Evolutionary conservation across 92 coral and sea anemone genomes (phyloP).

Genomic region (Virgularia gustaviana): DNA sequence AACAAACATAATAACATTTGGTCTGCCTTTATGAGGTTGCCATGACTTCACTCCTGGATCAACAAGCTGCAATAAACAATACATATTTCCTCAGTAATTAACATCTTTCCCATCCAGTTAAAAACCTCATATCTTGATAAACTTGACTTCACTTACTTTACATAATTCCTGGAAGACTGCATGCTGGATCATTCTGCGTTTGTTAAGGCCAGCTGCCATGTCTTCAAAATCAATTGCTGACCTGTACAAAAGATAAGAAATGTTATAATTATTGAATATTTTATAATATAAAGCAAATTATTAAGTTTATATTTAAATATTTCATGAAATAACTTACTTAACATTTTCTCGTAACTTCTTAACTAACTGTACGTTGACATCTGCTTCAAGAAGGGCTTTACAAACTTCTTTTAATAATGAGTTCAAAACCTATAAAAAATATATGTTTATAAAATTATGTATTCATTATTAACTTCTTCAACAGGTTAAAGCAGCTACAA

Average conservation of each 20-base stretch:
- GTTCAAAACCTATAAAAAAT: slow-evolving; percentile 72
- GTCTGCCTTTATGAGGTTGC: slow-evolving; percentile 90
- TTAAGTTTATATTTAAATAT: too few relatives aligned
- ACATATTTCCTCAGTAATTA: too few relatives aligned
- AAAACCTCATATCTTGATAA: too few relatives aligned
- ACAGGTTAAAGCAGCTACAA: too few relatives aligned
- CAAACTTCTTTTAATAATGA: slow-evolving; percentile 97
- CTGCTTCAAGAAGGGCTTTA: slow-evolving; percentile 89
- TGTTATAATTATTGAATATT: too few relatives aligned
- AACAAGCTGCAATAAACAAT: slow-evolving; percentile 95
- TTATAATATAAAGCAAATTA: too few relatives aligned
- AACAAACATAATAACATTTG: slow-evolving; percentile 98
- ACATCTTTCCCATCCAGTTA: too few relatives aligned
- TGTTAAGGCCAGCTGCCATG: slow-evolving; percentile 97
- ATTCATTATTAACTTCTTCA: neutral
- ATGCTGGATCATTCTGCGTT: slow-evolving; percentile 95
- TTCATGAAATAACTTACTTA: slow-evolving; percentile 53
- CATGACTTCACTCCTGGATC: slow-evolving; percentile 99
- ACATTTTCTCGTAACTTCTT: slow-evolving; percentile 97
- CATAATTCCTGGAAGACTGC: slow-evolving; percentile 97
- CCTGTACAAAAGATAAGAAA: slow-evolving; percentile 26
- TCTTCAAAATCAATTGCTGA: slow-evolving; percentile 99
- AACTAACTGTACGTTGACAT: slow-evolving; percentile 87
- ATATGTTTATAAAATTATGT: neutral
- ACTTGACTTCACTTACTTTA: slow-evolving; percentile 75